phyloP scores from a whole-genome alignment of 2,888 invertebrate species.

The Orchesellides sinensis region DNA sequence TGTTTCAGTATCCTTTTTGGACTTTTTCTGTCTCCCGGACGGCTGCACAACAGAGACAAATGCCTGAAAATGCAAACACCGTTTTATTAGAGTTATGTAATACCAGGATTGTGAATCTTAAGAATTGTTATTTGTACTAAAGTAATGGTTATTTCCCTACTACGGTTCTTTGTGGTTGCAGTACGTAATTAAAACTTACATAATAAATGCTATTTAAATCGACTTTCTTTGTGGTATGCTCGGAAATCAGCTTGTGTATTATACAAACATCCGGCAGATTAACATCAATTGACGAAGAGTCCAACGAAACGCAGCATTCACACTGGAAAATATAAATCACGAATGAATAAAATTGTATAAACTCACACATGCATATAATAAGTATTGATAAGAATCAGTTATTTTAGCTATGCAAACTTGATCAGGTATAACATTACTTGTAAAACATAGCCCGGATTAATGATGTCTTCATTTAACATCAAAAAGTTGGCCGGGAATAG shows the following conservation, averaged over 20 bases:
- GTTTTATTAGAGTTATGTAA: background rate
- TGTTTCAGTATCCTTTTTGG: background rate
- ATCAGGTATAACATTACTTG: conserved; percentile 26
- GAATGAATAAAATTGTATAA: background rate
- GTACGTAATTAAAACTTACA: conserved; percentile 42
- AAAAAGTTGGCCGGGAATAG: conserved; percentile 50
- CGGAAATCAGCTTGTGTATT: conserved; percentile 66
- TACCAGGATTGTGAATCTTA: too few relatives aligned
- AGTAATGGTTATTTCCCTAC: too few relatives aligned
- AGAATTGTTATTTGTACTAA: too few relatives aligned
- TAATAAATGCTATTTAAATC: conserved; percentile 69
- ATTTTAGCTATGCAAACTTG: too few relatives aligned
- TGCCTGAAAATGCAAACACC: background rate
- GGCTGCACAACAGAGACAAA: background rate
- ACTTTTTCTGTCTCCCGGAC: background rate
- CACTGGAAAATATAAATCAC: conserved; percentile 53
- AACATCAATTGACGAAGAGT: conserved; percentile 8
- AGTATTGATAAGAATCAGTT: too few relatives aligned
- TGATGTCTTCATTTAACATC: conserved; percentile 56
- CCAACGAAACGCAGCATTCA: conserved; percentile 42
- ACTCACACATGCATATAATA: background rate
- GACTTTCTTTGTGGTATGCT: conserved; percentile 66
- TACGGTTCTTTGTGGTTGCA: too few relatives aligned
- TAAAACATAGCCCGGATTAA: conserved; percentile 52
- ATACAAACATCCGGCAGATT: conserved; percentile 68